These are phyloP conservation scores for Cephalophus harveyi DNA, from an alignment of 2,113 vertebrate genomes.

Conservation along the genomic window DNA sequence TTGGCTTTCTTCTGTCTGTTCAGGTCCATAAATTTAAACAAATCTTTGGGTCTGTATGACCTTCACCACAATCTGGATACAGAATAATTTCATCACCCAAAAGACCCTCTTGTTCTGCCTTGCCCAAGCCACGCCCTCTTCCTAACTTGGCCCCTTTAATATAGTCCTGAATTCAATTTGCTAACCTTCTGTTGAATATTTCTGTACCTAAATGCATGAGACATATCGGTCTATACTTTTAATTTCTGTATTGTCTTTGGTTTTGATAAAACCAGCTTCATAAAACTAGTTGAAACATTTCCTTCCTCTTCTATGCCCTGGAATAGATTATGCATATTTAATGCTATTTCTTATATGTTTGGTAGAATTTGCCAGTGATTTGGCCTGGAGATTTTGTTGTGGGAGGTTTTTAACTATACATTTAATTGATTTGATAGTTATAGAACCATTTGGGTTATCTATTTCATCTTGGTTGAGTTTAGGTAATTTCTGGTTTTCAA, in stretches of 20 bases:
- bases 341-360: neutral
- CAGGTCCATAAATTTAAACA: neutral
- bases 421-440: neutral
- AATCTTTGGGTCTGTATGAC: neutral
- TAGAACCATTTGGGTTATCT: neutral
- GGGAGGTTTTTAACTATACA: neutral
- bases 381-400: neutral
- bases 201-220: neutral
- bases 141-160: neutral
- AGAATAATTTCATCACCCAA: neutral
- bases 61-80: neutral
- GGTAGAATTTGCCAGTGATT: neutral
- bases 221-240: neutral
- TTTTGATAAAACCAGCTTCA: neutral
- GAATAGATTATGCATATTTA: neutral
- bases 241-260: neutral
- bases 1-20: neutral
- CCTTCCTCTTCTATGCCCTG: neutral
- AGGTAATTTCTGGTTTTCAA: neutral
- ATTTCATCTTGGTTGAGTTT: neutral
- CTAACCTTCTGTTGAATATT: neutral
- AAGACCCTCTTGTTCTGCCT: neutral
- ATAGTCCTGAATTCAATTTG: neutral
- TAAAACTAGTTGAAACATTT: neutral
- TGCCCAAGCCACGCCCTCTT: neutral